A percentile compares a stretch with the other conserved stretches of the same genome.
These are phyloP conservation scores for Notocelia uddmanniana DNA, from an alignment of 2,888 invertebrate genomes.

Conservation along the genomic window DNA sequence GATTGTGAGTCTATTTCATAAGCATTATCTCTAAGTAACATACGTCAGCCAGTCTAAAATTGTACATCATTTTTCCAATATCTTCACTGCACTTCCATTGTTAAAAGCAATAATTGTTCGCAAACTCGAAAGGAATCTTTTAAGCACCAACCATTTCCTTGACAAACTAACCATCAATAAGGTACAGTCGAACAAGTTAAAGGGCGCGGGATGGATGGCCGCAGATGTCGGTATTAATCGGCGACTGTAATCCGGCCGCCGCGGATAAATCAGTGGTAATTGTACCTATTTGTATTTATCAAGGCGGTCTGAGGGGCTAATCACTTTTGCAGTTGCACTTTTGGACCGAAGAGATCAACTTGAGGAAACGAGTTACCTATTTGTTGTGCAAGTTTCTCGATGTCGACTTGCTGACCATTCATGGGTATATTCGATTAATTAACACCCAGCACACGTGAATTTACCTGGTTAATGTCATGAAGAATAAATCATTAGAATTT, in stretches of 20 bases:
- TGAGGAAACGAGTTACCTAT: slow-evolving; percentile 3
- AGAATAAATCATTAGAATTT: no score
- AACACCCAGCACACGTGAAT: not conserved
- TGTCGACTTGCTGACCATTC: not conserved
- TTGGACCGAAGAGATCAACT: slow-evolving; percentile 15
- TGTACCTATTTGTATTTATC: slow-evolving; percentile 46
- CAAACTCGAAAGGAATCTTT: slow-evolving; percentile 22
- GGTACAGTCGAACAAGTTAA: slow-evolving; percentile 48
- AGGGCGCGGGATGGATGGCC: slow-evolving; percentile 80
- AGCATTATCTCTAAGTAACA: no score
- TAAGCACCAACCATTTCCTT: slow-evolving; percentile 28
- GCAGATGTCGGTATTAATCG: slow-evolving; percentile 82
- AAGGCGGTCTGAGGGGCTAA: slow-evolving; percentile 30
- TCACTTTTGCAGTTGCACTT: slow-evolving; percentile 42
- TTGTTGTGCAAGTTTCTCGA: not conserved
- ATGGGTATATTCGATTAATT: not conserved
- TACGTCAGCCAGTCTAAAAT: no score
- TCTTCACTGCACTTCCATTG: not conserved
- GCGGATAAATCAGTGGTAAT: slow-evolving; percentile 48
- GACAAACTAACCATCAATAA: slow-evolving; percentile 41
- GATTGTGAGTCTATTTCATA: no score
- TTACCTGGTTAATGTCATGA: no score
- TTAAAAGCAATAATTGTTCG: slow-evolving; percentile 7
- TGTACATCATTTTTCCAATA: no score
- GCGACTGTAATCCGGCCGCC: slow-evolving; percentile 75